These are phyloP conservation scores for Pelecanoides urinatrix DNA, from an alignment of 2,113 vertebrate species.

Conservation along the genomic window DNA sequence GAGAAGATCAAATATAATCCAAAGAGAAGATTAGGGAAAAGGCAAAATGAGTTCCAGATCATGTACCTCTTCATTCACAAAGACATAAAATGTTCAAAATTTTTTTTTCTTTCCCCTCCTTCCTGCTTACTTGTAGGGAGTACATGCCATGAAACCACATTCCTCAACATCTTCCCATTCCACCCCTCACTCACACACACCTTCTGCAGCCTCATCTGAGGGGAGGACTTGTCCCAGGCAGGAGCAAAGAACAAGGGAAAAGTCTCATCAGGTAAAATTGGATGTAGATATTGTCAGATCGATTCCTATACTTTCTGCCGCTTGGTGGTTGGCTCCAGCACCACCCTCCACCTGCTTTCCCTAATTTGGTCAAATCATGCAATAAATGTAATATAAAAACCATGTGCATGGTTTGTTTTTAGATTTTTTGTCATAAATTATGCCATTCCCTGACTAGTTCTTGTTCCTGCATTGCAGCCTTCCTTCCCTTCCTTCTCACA, in stretches of 20 bases:
- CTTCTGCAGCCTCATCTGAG: background rate
- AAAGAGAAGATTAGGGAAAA: background rate
- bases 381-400: background rate
- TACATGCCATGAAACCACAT: background rate
- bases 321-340: background rate
- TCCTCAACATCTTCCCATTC: background rate
- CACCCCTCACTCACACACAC: background rate
- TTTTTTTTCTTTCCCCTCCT: background rate
- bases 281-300: background rate
- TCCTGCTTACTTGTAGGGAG: background rate
- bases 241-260: background rate
- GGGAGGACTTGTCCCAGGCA: background rate
- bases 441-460: background rate
- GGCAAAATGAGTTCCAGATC: background rate
- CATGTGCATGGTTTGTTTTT: background rate
- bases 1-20: background rate
- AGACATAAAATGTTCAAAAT: background rate
- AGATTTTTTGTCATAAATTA: background rate
- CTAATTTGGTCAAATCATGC: background rate
- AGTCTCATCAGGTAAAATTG: background rate
- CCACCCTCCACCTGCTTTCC: background rate
- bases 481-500: background rate
- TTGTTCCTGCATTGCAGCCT: background rate
- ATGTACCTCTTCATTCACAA: background rate
- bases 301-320: background rate